A percentile compares a stretch with the other conserved stretches of the same genome.
Conservation (phyloP, 2,888 invertebrate species). For the Phasia obesa region DNA sequence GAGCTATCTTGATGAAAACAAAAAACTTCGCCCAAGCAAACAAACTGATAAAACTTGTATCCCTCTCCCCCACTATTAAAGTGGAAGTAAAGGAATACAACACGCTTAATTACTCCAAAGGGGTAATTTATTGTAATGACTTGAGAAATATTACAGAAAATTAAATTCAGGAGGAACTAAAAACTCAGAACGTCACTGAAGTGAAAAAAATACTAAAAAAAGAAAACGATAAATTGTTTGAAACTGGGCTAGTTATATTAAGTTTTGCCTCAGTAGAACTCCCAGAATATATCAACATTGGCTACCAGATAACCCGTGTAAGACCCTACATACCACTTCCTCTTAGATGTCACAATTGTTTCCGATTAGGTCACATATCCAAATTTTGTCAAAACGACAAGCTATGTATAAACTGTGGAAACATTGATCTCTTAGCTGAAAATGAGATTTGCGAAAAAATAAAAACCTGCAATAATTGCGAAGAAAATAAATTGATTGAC, state of each 20-base stretch:
- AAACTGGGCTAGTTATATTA: slow-evolving; percentile 45
- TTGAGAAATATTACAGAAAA: slow-evolving; percentile 45
- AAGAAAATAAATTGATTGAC: not conserved
- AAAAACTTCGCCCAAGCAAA: slow-evolving; percentile 10
- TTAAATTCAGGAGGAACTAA: slow-evolving; percentile 37
- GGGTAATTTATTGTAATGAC: slow-evolving; percentile 46
- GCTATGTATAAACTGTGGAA: slow-evolving; percentile 14
- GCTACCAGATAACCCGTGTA: slow-evolving; percentile 25
- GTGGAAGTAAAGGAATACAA: slow-evolving; percentile 9
- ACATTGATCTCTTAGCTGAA: slow-evolving; percentile 17
- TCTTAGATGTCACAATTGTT: too few relatives aligned
- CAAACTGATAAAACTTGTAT: not conserved
- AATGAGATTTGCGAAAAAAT: slow-evolving; percentile 2
- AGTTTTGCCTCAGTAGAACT: slow-evolving; percentile 28
- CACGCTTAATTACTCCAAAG: slow-evolving; percentile 38
- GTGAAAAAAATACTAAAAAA: slow-evolving; percentile 1
- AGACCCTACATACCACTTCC: slow-evolving; percentile 1
- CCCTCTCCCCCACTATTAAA: not conserved
- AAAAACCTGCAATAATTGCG: slow-evolving; percentile 8
- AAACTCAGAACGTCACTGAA: slow-evolving; percentile 38
- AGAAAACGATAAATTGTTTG: not conserved
- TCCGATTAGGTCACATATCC: not conserved
- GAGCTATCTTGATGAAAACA: slow-evolving; percentile 5
- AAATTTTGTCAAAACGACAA: slow-evolving; percentile 1
- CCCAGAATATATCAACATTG: slow-evolving; percentile 22